Evolutionary conservation across 1,140 invertebrate species (phyloP), one percentile per base, ranked within the genome.

Genomic region (Aradophagus sp.): DNA sequence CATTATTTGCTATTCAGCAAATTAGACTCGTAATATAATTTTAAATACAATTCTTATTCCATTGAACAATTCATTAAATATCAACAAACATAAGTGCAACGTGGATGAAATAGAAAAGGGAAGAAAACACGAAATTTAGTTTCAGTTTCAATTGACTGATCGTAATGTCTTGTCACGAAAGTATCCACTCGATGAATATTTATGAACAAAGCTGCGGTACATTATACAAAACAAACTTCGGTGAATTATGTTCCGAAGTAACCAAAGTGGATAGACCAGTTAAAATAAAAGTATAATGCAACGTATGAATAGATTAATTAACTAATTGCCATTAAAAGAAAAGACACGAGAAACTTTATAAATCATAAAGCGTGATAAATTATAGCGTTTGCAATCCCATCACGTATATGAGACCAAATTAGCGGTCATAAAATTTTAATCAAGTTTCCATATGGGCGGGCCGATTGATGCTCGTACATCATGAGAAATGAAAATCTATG

Each of bases 341-440:
- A 63, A 15, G 34, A 62, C 55, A 39, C 44, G 42, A 42, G 20
- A 62, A 59, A 73, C 47, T 48, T 38, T 42, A 69, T 68, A 69
- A 73, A 73, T 73, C 59, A 65, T 50, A 35, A 48, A 27, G 20
- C 2, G 34, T 16, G 32, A 69, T 73, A 61, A 69, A 69, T 67
- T 62, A 62, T 66, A 48, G 36, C 42, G 47, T 65, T 65, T 61
- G 71, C 61, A 74, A 74, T 65, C 71, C 69, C 65, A 67, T 74
- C 71, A 74, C 65, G 71, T 66, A 56, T 55, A 50, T 56, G 65
- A 56, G 36, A 69, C 71, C 53, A 66, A 74, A 74, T 74, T 74
- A 74, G 71, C 48, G 55, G 61, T 69, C 65, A 74, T 74, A 74
- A 66, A 74, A 74, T 74, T 74, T 74, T 74, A 74, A 74, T 74